Conservation (phyloP, 2,113 vertebrate genomes). For the Entelurus aequoreus region DNA sequence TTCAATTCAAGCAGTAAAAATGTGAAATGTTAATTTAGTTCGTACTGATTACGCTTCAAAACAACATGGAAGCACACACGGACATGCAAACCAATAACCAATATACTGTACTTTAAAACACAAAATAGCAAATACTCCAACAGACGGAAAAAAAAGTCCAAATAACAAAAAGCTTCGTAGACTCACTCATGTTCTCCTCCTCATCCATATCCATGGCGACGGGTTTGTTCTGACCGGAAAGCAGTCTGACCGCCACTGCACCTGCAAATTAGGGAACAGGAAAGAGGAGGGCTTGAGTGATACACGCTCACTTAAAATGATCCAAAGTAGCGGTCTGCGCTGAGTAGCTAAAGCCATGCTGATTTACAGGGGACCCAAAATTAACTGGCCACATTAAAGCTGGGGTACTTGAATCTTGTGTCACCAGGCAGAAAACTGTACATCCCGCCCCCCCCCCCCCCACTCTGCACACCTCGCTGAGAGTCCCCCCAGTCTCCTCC, state of each 20-base stretch:
- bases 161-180: background rate
- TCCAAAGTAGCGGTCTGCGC: conserved; percentile 13
- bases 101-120: conserved; percentile 4
- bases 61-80: conserved; percentile 14
- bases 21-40: background rate
- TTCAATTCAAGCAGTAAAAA: background rate
- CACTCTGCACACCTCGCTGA: no score
- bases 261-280: conserved; percentile 72
- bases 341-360: conserved; percentile 19
- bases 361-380: conserved; percentile 15
- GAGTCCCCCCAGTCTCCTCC: no score
- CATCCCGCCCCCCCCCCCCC: no score
- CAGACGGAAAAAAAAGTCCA: conserved; percentile 1
- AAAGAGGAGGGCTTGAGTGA: conserved; percentile 31
- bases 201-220: conserved; percentile 88
- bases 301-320: conserved; percentile 15
- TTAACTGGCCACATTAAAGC: conserved; percentile 27
- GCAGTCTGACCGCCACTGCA: conserved; percentile 67
- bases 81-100: conserved; percentile 20
- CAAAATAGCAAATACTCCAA: conserved; percentile 6
- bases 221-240: conserved; percentile 73
- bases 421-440: no score
- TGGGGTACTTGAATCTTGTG: conserved; percentile 17
- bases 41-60: conserved; percentile 51
- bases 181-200: conserved; percentile 98